Base-by-base conservation (phyloP, 37 sponge, comb jelly and placozoan genomes). In the Amphimedon queenslandica region DNA sequence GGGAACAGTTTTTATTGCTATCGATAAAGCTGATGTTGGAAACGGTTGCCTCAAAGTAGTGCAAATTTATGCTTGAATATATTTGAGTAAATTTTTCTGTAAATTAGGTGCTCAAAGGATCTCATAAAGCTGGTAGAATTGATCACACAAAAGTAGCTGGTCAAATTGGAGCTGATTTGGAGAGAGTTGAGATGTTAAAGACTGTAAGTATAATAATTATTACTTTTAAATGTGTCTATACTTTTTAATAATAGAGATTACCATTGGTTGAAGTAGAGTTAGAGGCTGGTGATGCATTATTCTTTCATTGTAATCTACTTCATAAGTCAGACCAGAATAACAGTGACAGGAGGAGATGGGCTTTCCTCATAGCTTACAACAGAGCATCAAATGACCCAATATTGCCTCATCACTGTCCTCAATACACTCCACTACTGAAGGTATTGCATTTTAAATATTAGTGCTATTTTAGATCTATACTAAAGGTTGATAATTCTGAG, bases 41-140 rank as follows among this genome's bases (percentile, higher is more conserved):
- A 95, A 95, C 84, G 96, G 96, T 27, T 95, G 96, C 67, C 57
- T 95, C 65, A 85, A 94, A 71, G 91, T 90, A 43, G n/a, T 71
- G 42, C 55, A 23, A n/a, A n/a, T 29, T 23, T 42, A 10, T 38
- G 23, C n/a, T n/a, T n/a, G n/a, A n/a, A n/a, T n/a, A n/a, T n/a
- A n/a, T n/a, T n/a, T n/a, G n/a, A n/a, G n/a, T n/a, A n/a, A n/a
- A n/a, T n/a, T 2, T 28, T 21, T 3, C 35, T 13, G 36, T 0
- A 57, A 21, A 70, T 30, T 21, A 95, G 96, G 86, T 95, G 3
- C 38, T 95, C 55, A 80, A 75, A n/a, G 96, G 96, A 25, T 92
- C 92, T 2, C 92, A 95, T 68, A 57, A 63, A 16, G 43, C 67
- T 36, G 96, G 96, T 4, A 77, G 96, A 29, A 84, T 95, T 43